Conservation (phyloP, 2,113 vertebrate species). For the Hepsetus odoe region DNA sequence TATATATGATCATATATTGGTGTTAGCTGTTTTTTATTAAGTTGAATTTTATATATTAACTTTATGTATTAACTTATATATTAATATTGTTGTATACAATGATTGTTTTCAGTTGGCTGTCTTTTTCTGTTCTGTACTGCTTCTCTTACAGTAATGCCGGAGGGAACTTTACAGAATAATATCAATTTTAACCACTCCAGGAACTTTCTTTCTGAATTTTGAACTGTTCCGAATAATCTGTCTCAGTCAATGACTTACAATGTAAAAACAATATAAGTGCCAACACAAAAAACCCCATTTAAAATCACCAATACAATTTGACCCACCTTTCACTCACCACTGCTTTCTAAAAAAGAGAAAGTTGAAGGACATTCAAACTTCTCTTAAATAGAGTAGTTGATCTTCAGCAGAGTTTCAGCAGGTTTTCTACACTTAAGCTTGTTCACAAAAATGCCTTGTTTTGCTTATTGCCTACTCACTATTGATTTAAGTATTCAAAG, state of each 20-base stretch:
- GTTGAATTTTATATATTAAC: no score
- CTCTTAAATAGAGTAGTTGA: not conserved
- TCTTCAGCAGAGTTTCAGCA: not conserved
- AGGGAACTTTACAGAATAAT: not conserved
- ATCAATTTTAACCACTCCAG: no score
- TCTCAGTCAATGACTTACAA: not conserved
- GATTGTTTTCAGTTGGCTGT: not conserved
- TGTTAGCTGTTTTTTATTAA: no score
- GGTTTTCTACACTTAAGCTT: not conserved
- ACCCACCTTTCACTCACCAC: not conserved
- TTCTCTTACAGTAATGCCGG: not conserved
- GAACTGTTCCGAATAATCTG: not conserved
- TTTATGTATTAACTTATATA: no score
- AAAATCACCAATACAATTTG: conserved; percentile 9
- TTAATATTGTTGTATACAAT: no score
- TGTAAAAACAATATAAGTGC: not conserved
- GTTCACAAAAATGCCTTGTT: conserved; percentile 2
- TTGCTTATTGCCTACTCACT: not conserved
- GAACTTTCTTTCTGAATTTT: not conserved
- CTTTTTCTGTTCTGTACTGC: not conserved
- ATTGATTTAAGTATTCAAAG: conserved; percentile 4
- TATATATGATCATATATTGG: no score
- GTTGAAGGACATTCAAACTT: not conserved
- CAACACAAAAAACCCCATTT: not conserved
- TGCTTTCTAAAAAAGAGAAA: not conserved